These are phyloP conservation scores for Chrysemys picta DNA, from an alignment of 2,113 vertebrate genomes.

Conservation along the genomic window DNA sequence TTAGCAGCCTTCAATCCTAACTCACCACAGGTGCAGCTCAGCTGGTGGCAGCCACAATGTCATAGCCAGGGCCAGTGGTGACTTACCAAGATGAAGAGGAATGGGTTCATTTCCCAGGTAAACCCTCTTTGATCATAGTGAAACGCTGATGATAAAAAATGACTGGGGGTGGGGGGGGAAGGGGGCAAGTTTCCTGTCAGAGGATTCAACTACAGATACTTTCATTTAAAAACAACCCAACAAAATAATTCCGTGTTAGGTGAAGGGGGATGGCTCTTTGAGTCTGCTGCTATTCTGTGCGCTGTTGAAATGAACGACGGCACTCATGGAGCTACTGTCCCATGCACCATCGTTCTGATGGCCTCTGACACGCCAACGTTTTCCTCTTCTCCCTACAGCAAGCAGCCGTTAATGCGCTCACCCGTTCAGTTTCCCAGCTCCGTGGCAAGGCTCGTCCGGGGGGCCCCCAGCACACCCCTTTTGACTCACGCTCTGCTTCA, in stretches of 20 bases:
- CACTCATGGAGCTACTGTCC: neutral
- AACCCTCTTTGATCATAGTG: neutral
- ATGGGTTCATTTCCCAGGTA: neutral
- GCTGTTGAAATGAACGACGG: neutral
- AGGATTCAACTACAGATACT: neutral
- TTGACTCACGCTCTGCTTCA: constrained; percentile 20
- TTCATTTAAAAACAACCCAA: neutral
- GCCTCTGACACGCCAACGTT: neutral
- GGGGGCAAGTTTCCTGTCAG: neutral
- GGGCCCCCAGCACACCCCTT: constrained; percentile 31
- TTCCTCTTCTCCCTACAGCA: rapidly evolving
- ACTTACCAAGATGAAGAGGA: neutral
- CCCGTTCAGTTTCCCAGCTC: neutral
- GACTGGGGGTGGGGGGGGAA: no score
- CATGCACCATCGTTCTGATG: neutral
- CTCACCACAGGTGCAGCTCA: neutral
- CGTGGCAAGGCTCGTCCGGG: neutral
- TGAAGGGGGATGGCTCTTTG: neutral
- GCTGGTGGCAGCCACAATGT: neutral
- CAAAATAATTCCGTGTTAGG: neutral
- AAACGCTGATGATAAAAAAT: neutral
- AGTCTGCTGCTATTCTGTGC: neutral
- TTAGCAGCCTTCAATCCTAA: neutral
- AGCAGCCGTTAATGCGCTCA: constrained; percentile 7
- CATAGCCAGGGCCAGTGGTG: neutral